Percentiles rank a stretch among this genome's conserved stretches.
phyloP scores from a whole-genome alignment of 2,888 invertebrate species.

The Lochmaea crataegi region DNA sequence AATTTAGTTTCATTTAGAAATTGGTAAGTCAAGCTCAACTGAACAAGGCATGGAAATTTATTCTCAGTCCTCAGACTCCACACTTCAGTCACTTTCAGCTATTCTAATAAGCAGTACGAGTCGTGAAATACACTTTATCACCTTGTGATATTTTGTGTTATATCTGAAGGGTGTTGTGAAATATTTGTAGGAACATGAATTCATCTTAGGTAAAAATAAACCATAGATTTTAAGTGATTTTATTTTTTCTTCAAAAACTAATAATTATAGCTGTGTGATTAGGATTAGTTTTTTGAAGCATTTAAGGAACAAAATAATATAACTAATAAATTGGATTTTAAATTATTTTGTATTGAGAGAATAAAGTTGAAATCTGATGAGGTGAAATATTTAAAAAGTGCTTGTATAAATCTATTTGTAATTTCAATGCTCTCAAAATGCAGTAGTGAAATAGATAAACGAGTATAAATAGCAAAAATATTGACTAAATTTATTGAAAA shows the following conservation, averaged over 20 bases:
- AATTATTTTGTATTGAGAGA: no score
- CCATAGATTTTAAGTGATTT: background rate
- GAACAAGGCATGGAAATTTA: slow-evolving; percentile 22
- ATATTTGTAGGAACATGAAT: background rate
- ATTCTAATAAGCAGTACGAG: slow-evolving; percentile 12
- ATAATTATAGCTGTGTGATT: no score
- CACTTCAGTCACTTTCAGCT: slow-evolving; percentile 23
- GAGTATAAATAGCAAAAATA: no score
- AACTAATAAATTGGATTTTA: no score
- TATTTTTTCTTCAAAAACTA: background rate
- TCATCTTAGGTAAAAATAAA: background rate
- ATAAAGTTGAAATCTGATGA: no score
- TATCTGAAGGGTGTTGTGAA: background rate
- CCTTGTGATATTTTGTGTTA: background rate
- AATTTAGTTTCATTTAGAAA: slow-evolving; percentile 33
- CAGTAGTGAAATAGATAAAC: no score
- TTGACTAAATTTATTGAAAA: no score
- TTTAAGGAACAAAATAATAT: no score
- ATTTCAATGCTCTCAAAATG: no score
- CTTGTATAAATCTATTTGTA: no score
- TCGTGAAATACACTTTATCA: background rate
- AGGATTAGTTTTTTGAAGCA: no score
- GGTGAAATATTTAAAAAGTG: no score
- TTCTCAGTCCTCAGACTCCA: background rate
- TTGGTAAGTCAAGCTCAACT: slow-evolving; percentile 20